phyloP scores from a whole-genome alignment of 2,113 vertebrate species.

The Phalacrocorax aristotelis region DNA sequence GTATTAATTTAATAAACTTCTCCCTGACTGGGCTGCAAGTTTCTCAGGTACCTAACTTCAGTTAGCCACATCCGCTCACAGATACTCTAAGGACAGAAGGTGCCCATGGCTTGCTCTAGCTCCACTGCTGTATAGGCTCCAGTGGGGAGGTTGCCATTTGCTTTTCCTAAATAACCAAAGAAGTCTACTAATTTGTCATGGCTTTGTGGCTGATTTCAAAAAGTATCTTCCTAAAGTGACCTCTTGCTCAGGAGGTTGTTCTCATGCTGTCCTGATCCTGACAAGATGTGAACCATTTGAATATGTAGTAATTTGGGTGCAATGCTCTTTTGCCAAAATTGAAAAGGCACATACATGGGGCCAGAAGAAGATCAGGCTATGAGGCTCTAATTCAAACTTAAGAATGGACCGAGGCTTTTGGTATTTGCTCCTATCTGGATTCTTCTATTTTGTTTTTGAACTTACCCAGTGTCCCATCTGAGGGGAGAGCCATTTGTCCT shows the following conservation, averaged over 20 bases:
- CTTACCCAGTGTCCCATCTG: neutral
- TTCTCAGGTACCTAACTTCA: neutral
- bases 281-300: neutral
- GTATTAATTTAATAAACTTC: neutral
- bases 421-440: neutral
- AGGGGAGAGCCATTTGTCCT: neutral
- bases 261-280: neutral
- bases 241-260: neutral
- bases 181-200: neutral
- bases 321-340: neutral
- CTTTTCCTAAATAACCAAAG: neutral
- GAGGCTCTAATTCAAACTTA: neutral
- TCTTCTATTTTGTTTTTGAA: neutral
- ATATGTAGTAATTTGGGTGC: neutral
- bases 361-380: neutral
- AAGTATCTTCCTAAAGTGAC: neutral
- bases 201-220: neutral
- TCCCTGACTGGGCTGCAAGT: neutral
- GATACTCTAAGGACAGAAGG: too few relatives aligned
- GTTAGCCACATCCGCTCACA: neutral
- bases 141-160: fast-evolving
- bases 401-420: neutral
- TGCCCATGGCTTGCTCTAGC: neutral
- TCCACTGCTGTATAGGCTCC: neutral
- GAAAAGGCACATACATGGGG: neutral